These are phyloP conservation scores for Sinosuthora webbiana DNA, from an alignment of 2,113 vertebrate genomes.

Conservation along the genomic window DNA sequence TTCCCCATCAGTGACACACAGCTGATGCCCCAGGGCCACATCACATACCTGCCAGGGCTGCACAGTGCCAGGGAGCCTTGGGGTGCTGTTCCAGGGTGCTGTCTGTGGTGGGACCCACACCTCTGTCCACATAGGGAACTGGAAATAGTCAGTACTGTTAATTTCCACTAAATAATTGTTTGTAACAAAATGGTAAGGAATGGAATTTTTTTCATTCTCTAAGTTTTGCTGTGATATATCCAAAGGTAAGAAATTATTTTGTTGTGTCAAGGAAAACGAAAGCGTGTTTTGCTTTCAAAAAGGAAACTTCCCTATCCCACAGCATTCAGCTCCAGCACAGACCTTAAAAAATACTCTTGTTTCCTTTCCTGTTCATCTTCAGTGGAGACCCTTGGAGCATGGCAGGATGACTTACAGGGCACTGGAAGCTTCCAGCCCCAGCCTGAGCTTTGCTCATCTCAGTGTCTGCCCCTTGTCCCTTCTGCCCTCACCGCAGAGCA, in stretches of 20 bases:
- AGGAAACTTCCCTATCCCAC: neutral
- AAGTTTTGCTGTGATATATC: neutral
- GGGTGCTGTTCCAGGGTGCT: neutral
- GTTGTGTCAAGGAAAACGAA: neutral
- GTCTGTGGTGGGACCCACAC: neutral
- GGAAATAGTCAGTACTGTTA: neutral
- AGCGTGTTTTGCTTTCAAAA: neutral
- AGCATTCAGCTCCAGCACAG: neutral
- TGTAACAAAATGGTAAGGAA: neutral
- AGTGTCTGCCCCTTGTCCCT: rapidly evolving
- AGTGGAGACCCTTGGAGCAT: neutral
- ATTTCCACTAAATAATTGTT: neutral
- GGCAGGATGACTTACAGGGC: rapidly evolving
- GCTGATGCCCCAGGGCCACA: neutral
- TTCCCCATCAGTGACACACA: neutral
- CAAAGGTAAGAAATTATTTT: neutral
- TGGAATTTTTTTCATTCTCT: neutral
- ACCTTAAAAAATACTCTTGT: neutral
- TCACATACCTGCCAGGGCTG: rapidly evolving
- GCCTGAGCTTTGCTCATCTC: neutral
- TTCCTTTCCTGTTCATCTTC: neutral
- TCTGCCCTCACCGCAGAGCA: neutral
- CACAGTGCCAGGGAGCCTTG: neutral
- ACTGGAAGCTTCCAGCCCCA: neutral
- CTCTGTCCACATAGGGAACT: rapidly evolving